phyloP scores from a whole-genome alignment of 2,797 vertebrate species.

The Echeneis naucrates region DNA sequence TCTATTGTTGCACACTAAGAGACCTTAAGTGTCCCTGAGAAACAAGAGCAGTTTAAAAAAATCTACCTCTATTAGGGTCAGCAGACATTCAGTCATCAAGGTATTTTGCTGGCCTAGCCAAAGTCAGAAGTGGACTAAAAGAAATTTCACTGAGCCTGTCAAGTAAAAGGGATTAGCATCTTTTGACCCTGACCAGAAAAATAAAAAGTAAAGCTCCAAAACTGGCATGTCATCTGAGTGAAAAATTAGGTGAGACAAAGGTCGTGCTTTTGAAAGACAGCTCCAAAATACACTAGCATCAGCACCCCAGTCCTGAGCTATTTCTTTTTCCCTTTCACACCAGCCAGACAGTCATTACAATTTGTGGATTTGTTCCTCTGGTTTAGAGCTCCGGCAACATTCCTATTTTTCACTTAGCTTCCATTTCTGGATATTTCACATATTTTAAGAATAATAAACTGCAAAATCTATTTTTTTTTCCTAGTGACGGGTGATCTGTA shows the following conservation, averaged over 20 bases:
- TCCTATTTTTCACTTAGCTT: slow-evolving; percentile 7
- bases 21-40: neutral
- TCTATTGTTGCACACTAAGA: neutral
- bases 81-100: slow-evolving; percentile 20
- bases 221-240: neutral
- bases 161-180: neutral
- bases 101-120: slow-evolving; percentile 6
- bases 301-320: neutral
- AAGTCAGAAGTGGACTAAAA: slow-evolving; percentile 3
- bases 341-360: slow-evolving; percentile 1
- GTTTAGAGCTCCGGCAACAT: slow-evolving; percentile 4
- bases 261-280: neutral
- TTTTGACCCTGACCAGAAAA: neutral
- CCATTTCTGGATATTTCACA: slow-evolving; percentile 28
- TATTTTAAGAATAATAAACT: neutral
- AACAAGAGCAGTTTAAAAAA: neutral
- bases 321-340: neutral
- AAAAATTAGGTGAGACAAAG: slow-evolving; percentile 4
- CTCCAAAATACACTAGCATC: neutral
- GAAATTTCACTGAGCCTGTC: neutral
- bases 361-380: slow-evolving; percentile 6
- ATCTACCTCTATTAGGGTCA: neutral
- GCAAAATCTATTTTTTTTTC: no score
- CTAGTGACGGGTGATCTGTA: neutral
- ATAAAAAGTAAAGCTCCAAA: neutral